Evolutionary conservation across 2,888 invertebrate genomes (phyloP), one percentile per base, ranked within the genome.

Genomic region (Trimorus sp.): DNA sequence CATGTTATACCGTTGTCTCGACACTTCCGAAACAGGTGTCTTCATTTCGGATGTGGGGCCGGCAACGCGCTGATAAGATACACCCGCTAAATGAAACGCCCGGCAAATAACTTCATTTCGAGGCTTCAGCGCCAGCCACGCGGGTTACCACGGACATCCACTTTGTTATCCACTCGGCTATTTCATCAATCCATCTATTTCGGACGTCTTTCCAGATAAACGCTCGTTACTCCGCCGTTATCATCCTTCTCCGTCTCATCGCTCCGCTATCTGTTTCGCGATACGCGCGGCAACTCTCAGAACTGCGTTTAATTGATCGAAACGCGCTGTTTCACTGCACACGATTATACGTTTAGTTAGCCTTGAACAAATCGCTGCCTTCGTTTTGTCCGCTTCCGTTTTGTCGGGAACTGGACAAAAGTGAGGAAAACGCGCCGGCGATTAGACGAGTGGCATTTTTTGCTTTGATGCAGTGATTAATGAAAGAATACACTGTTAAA

Each of bases 21-120:
- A 69, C 74, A 62, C 79, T 79, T 79, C 79, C 42, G 62, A 79
- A 79, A 79, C 79, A 79, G 79, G 79, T 79, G 79, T 79, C 79
- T 74, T 79, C 74, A 74, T 79, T 74, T 79, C 74, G 63, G 66
- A 79, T 68, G 73, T 66, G 69, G 49, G 42, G 12, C 37, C 71
- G 51, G 66, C n/a, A n/a, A 38, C 14, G 14, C 59, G 66, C 62
- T 73, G 79, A 69, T 74, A 74, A 69, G 66, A 63, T 69, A 79
- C 9, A 40, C 54, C n/a, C 59, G 62, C 79, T 68, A 60, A 73
- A 71, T 71, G 63, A 66, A 65, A 58, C 58, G 26, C 42, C 75
- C 74, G 73, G 49, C 16, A 63, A 68, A 73, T 73, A 79, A 73
- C 79, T 79, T 73, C 45, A 62, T 79, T 68, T 79, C 73, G 66